Conservation (phyloP, 2,888 invertebrate species). For the Clistopyga incitator region DNA sequence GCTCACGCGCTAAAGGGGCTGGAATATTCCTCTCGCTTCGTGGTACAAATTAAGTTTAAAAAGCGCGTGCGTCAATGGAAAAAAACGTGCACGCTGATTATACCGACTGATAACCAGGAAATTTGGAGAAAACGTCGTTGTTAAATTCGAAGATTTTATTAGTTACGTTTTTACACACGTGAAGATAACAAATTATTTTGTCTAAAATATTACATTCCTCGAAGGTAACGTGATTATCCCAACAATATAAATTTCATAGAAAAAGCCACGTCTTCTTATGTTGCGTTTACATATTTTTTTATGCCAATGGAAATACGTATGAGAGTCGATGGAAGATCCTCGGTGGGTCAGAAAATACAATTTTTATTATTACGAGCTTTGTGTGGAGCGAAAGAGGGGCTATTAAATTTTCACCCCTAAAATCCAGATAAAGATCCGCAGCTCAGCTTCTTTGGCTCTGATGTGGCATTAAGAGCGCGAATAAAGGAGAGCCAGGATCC, state of each 20-base stretch:
- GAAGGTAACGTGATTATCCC: no score
- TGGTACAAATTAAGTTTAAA: neutral
- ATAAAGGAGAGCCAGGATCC: conserved; percentile 30
- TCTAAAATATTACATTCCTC: no score
- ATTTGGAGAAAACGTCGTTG: neutral
- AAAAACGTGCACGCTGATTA: neutral
- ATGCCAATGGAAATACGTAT: neutral
- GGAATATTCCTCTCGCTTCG: neutral
- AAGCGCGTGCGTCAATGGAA: neutral
- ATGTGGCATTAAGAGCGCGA: conserved; percentile 22
- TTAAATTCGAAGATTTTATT: no score
- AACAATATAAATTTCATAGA: no score
- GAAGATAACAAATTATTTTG: no score
- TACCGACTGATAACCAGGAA: neutral
- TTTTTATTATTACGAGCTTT: conserved; percentile 6
- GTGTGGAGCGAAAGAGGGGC: conserved; percentile 1
- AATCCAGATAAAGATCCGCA: conserved; percentile 31
- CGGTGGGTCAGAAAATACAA: conserved; percentile 1
- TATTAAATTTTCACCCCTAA: conserved; percentile 25
- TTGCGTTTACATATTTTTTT: neutral
- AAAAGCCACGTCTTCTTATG: no score
- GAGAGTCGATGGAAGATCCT: neutral
- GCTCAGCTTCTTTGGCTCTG: conserved; percentile 25
- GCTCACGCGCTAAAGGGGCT: conserved; percentile 14
- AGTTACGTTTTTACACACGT: no score